Base-by-base conservation (phyloP, 2,797 vertebrate species). In the Luscinia luscinia region DNA sequence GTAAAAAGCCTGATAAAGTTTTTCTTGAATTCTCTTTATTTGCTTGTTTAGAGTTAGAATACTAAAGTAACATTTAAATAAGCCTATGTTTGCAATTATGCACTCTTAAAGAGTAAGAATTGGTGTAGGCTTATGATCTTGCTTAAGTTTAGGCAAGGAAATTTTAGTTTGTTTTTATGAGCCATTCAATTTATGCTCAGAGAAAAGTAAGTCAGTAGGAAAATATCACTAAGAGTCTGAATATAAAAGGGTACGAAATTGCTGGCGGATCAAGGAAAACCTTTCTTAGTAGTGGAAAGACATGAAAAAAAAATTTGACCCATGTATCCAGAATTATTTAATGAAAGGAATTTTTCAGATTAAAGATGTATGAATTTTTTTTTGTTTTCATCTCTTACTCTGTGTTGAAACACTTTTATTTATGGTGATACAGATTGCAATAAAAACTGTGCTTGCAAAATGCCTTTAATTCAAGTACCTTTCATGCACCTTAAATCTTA, bases 181-280 rank as follows among this genome's bases (percentile, higher is more conserved):
- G 59, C 20, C 75, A 43, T 48, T 88, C 36, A 73, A 9, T 74
- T 85, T 62, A 77, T 36, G 69, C 24, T 36, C 81, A 82, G 81
- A 89, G 52, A 46, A 92, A 97, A 96, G 80, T 91, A 95, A 95
- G 43, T 89, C 66, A 89, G 74, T 46, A 95, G 20, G 32, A n/a
- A 87, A 86, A 91, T 41, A 40, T 74, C 12, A 8, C 68, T 49
- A 59, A 61, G 55, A 96, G 26, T 81, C 63, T 88, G 48, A 78
- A 90, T 78, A 68, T 51, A 46, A 68, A 85, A 61, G 59, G 1
- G 51, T 58, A 75, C 52, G 2, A 86, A 91, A 88, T 34, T 76
- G 67, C 36, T 51, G 34, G 30, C 15, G 84, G 52, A 95, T 84
- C 45, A 88, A 52, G 52, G 69, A 87, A 96, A 85, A 87, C 15